Base-by-base conservation (phyloP, 2,797 vertebrate species). In the Bradypus variegatus region DNA sequence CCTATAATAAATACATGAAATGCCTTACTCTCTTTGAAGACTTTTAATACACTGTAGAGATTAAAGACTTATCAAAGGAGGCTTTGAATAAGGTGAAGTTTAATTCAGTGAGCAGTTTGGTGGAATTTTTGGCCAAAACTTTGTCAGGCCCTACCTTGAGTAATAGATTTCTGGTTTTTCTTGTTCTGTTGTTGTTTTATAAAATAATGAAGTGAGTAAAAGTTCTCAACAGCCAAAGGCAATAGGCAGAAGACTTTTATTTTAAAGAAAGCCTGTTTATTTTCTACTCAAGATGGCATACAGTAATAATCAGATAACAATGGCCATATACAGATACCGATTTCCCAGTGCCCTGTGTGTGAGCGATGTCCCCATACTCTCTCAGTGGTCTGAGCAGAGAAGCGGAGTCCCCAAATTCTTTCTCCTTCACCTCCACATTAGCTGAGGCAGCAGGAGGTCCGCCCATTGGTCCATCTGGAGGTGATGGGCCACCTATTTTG, bases 1-100 rank as follows among this genome's bases (percentile, higher is more conserved):
- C 65, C 45, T 58, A n/a, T 88, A 95, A 94, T 94, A 94, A 95
- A 95, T 29, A 33, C 1, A 23, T 48, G n/a, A 50, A 91, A 53
- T 92, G 33, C 48, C 27, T 81, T 82, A 50, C 72, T 41, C 19
- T 79, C 36, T 64, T 91, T 19, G 78, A 91, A 82, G 62, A 64
- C 25, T 87, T 33, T 41, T 27, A 81, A 67, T 73, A 38, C 8
- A 29, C 11, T 13, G 0, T 16, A 84, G 58, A 0, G 78, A 53
- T 41, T 84, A 90, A 92, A 81, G 79, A 55, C 15, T 53, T 75
- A 62, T 2, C 11, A 60, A 69, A 38, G 38, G 41, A 83, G 33
- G 70, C 38, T 89, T 38, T 87, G 69, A 77, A 80, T 53, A 41
- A 75, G 33, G 19, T 13, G 31, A n/a, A 38, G 11, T 53, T 33